These are phyloP conservation scores for Epinephelus coioides DNA, from an alignment of 2,797 vertebrate genomes.

Conservation along the genomic window DNA sequence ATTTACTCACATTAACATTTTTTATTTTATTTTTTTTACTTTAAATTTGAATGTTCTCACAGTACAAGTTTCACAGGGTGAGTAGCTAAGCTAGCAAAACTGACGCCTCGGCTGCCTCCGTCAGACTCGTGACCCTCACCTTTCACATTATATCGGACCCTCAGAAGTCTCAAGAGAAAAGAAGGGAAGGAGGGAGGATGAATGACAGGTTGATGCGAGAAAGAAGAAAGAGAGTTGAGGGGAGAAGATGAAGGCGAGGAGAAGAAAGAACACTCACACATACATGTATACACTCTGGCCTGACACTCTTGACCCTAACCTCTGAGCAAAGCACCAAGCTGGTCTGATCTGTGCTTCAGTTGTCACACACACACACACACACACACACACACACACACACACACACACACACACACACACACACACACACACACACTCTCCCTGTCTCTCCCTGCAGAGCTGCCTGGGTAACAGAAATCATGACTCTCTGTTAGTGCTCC, in stretches of 20 bases:
- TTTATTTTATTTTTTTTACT: background rate
- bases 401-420: background rate
- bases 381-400: slow-evolving; percentile 4
- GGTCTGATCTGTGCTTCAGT: slow-evolving; percentile 24
- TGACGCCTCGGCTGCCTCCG: background rate
- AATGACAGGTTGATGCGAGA: slow-evolving; percentile 10
- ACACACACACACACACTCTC: slow-evolving; percentile 3
- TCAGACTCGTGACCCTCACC: background rate
- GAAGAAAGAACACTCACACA: slow-evolving; percentile 11
- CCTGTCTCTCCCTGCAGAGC: slow-evolving; percentile 47
- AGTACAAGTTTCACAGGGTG: background rate
- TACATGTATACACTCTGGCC: background rate
- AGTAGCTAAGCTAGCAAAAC: background rate
- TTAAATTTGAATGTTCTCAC: background rate
- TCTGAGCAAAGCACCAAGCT: slow-evolving; percentile 29
- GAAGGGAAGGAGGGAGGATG: background rate
- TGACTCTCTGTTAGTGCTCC: slow-evolving; percentile 66
- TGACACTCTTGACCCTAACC: slow-evolving; percentile 39
- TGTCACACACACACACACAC: slow-evolving; percentile 9
- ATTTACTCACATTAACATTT: too few relatives aligned
- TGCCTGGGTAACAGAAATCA: slow-evolving; percentile 71
- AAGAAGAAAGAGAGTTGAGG: background rate
- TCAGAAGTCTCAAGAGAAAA: background rate
- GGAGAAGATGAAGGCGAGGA: background rate
- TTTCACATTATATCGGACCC: background rate